Conservation (phyloP, 2,113 vertebrate genomes). For the human region DNA sequence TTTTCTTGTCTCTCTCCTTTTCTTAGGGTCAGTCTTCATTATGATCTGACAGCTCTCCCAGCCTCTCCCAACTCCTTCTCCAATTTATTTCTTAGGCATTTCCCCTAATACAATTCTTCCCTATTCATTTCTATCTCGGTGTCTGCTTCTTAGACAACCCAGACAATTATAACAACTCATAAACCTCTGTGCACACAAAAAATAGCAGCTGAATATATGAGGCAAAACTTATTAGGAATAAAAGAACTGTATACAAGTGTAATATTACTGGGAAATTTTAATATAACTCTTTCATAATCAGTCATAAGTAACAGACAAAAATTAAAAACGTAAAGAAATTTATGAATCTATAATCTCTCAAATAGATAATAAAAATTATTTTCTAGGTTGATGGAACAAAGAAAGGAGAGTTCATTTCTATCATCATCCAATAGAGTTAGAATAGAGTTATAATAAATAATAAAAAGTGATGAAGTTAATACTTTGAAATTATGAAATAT, state of each 20-base stretch:
- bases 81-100: neutral
- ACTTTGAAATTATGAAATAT: neutral
- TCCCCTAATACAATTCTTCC: neutral
- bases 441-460: neutral
- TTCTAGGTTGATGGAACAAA: constrained; percentile 12
- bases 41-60: neutral
- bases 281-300: neutral
- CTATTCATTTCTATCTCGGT: neutral
- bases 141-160: neutral
- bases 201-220: neutral
- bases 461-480: neutral
- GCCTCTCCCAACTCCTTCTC: too few species aligned
- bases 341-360: neutral
- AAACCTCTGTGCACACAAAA: neutral
- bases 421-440: neutral
- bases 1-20: neutral
- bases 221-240: neutral
- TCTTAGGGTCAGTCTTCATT: neutral
- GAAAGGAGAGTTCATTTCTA: neutral
- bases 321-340: constrained; percentile 8
- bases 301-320: neutral
- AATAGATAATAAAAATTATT: neutral
- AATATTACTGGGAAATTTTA: neutral
- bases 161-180: neutral
- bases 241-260: neutral